phyloP scores from a whole-genome alignment of 2,113 vertebrate species.

The Engraulis encrasicolus region DNA sequence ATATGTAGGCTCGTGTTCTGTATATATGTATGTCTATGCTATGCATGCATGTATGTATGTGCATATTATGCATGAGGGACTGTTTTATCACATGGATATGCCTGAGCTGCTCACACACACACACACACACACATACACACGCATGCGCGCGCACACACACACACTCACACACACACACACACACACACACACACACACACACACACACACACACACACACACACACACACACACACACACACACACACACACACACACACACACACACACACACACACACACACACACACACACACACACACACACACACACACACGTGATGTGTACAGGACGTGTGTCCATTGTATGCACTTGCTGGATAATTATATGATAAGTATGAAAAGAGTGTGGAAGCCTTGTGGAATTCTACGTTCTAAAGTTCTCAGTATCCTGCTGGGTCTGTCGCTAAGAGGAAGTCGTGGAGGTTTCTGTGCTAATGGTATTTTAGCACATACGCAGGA shows the following conservation, averaged over 20 bases:
- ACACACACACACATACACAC: no score
- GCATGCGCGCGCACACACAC: no score
- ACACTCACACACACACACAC: no score
- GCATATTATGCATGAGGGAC: background rate
- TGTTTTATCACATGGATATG: background rate
- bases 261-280: no score
- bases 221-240: background rate
- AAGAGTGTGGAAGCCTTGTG: background rate
- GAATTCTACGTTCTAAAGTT: background rate
- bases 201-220: no score
- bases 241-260: no score
- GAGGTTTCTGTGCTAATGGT: background rate
- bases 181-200: background rate
- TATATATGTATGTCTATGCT: background rate
- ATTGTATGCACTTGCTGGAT: background rate
- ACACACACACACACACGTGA: background rate
- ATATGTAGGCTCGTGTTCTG: no score
- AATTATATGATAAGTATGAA: background rate
- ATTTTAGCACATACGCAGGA: background rate
- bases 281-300: no score
- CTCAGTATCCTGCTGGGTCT: background rate
- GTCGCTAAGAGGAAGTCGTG: background rate
- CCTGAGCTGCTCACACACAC: background rate
- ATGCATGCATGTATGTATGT: background rate
- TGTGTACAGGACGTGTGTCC: background rate